Percentiles rank a stretch among this genome's conserved stretches.
phyloP scores from a whole-genome alignment of 2,888 invertebrate species.

The Diadegma fenestrale region DNA sequence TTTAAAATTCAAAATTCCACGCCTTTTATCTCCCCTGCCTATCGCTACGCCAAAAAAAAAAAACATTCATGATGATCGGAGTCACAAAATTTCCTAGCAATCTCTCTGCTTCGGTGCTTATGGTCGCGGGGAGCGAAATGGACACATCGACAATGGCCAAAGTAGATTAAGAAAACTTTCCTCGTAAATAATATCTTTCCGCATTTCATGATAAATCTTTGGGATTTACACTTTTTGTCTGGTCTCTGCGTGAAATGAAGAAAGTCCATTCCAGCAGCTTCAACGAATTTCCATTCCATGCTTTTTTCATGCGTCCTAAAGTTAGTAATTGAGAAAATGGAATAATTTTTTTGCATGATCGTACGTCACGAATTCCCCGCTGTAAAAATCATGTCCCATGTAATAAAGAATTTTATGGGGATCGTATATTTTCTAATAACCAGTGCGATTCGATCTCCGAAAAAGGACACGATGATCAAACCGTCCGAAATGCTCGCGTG shows the following conservation, averaged over 20 bases:
- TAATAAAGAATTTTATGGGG: neutral
- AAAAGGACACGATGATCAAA: neutral
- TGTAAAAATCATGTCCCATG: neutral
- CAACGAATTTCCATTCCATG: neutral
- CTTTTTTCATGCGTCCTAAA: neutral
- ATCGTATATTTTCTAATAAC: neutral
- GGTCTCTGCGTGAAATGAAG: neutral
- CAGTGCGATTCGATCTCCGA: neutral
- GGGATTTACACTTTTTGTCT: neutral
- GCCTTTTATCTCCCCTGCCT: neutral
- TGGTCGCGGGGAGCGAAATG: neutral
- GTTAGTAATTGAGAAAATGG: slow-evolving; percentile 1
- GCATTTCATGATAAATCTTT: neutral
- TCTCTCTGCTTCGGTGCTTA: slow-evolving; percentile 1
- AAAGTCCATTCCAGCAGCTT: slow-evolving; percentile 3
- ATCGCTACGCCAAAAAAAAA: slow-evolving; percentile 42
- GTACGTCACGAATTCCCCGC: neutral
- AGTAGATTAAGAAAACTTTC: slow-evolving; percentile 62
- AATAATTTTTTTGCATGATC: neutral
- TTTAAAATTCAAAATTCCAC: slow-evolving; percentile 18
- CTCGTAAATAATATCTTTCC: slow-evolving; percentile 49
- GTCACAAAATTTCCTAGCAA: slow-evolving; percentile 52
- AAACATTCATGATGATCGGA: slow-evolving; percentile 62
- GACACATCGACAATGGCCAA: slow-evolving; percentile 51
- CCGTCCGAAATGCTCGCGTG: neutral